A percentile compares a stretch with the other conserved stretches of the same genome.
Evolutionary conservation across 2,113 vertebrate species (phyloP).

Genomic region (Etia nguti): DNA sequence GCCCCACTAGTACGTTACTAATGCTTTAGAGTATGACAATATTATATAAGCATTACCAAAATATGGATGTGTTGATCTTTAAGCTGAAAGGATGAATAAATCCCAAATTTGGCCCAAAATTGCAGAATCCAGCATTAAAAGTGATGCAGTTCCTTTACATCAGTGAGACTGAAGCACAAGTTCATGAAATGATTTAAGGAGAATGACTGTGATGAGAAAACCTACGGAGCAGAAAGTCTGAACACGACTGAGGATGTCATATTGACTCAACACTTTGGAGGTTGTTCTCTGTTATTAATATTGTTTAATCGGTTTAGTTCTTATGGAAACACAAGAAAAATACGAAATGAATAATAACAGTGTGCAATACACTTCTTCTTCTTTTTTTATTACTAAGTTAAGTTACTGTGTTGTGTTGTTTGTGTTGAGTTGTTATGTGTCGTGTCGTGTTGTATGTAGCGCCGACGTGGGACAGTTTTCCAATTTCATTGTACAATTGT

Average conservation of each 20-base stretch:
- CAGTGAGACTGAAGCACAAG: not conserved
- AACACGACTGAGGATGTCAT: not conserved
- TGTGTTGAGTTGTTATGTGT: too few relatives aligned
- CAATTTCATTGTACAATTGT: too few relatives aligned
- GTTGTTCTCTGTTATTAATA: not conserved
- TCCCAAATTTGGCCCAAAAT: not conserved
- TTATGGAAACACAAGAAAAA: not conserved
- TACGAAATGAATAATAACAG: not conserved
- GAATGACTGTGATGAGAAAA: not conserved
- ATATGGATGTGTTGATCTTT: not conserved
- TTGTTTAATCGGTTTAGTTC: not conserved
- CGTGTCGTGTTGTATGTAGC: too few relatives aligned
- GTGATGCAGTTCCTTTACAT: not conserved
- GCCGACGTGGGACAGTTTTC: too few relatives aligned
- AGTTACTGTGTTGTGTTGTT: too few relatives aligned
- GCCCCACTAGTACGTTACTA: not conserved
- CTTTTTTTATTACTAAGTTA: too few relatives aligned
- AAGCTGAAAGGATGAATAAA: not conserved
- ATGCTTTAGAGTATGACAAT: not conserved
- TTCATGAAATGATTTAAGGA: not conserved
- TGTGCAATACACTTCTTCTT: too few relatives aligned
- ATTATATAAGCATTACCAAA: not conserved
- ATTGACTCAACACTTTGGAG: not conserved
- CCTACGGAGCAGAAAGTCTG: not conserved
- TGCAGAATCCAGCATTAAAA: not conserved